These are phyloP conservation scores for Lycorma delicatula DNA, from an alignment of 1,140 invertebrate genomes.

Conservation along the genomic window DNA sequence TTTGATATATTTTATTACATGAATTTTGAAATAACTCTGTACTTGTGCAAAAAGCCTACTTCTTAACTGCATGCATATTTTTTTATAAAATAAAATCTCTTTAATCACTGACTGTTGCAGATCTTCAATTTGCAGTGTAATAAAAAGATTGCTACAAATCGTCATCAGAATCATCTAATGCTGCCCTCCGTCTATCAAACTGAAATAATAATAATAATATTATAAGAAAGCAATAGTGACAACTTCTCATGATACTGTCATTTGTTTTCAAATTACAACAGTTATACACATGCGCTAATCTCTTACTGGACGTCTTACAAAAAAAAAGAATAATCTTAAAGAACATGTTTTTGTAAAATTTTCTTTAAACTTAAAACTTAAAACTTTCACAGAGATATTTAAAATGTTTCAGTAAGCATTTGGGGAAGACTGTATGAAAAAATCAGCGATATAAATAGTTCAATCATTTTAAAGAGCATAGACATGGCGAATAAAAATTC, in stretches of 20 bases:
- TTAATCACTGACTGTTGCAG: no score
- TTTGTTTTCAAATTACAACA: neutral
- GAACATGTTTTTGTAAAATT: neutral
- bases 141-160: conserved; percentile 37
- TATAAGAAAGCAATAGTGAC: conserved; percentile 13
- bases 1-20: no score
- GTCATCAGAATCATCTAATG: conserved; percentile 70
- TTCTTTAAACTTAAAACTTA: neutral
- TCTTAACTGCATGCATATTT: no score
- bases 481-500: no score
- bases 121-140: no score
- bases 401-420: neutral
- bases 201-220: conserved; percentile 36
- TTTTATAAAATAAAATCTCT: no score
- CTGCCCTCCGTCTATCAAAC: conserved; percentile 76
- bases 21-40: no score
- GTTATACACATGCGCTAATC: neutral
- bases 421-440: no score
- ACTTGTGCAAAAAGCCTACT: no score
- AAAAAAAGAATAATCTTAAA: neutral
- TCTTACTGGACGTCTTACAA: neutral
- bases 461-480: no score
- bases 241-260: neutral
- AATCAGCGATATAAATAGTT: no score
- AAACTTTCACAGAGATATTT: neutral